These are phyloP conservation scores for Eulemur rubriventer DNA, from an alignment of 2,797 vertebrate species.

Conservation along the genomic window DNA sequence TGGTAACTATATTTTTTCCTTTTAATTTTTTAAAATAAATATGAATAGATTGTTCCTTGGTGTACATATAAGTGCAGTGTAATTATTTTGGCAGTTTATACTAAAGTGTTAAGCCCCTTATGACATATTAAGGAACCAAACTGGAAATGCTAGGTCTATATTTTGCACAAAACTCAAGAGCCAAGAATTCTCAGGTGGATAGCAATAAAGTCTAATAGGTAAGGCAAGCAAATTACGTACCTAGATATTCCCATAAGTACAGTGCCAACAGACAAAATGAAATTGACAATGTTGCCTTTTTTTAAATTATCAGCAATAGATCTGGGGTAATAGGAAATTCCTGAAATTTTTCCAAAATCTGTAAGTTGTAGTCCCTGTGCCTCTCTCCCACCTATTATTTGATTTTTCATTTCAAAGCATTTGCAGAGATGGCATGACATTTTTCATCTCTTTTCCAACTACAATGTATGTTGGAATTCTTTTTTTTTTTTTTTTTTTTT, in stretches of 20 bases:
- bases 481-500: no score
- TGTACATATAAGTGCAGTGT: background rate
- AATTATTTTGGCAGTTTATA: background rate
- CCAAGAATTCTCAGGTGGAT: background rate
- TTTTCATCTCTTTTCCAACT: background rate
- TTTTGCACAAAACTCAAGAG: background rate
- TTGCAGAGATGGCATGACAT: background rate
- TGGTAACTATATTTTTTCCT: background rate
- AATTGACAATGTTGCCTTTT: background rate
- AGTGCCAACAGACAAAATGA: background rate
- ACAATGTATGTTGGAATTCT: background rate
- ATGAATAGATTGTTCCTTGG: background rate
- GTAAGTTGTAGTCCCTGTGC: background rate
- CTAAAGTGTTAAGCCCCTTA: background rate
- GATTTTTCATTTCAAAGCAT: conserved; percentile 20
- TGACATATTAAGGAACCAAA: background rate
- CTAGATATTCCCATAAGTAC: background rate
- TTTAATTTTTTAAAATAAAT: background rate
- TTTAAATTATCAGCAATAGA: background rate
- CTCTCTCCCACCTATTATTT: background rate
- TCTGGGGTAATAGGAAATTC: background rate
- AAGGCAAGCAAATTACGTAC: background rate
- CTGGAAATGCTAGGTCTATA: background rate
- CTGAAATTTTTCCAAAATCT: conserved; percentile 19
- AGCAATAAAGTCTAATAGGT: background rate